A percentile compares a stretch with the other conserved stretches of the same genome.
phyloP scores from a whole-genome alignment of 2,797 vertebrate species.

The Crocidura indochinensis region DNA sequence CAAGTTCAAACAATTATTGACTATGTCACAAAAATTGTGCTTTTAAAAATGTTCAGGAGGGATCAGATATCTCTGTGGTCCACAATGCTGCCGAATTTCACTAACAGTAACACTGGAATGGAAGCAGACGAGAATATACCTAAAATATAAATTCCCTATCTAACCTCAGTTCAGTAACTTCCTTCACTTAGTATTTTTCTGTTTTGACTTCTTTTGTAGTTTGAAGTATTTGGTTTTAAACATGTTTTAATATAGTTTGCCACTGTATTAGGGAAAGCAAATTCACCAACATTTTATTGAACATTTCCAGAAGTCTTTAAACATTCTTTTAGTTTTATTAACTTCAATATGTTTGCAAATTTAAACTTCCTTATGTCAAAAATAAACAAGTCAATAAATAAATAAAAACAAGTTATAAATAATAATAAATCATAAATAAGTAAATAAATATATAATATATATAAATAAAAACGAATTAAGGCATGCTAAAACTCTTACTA shows the following conservation, averaged over 20 bases:
- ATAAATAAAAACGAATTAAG: background rate
- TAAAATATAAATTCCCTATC: background rate
- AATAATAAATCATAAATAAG: too few species aligned
- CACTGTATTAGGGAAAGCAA: background rate
- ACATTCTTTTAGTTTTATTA: constrained; percentile 14
- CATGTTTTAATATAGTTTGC: background rate
- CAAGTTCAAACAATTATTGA: constrained; percentile 50
- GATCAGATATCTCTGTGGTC: background rate
- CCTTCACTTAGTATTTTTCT: background rate
- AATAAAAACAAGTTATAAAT: too few species aligned
- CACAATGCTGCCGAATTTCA: background rate
- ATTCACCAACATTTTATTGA: background rate
- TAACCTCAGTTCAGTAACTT: background rate
- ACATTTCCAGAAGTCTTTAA: background rate
- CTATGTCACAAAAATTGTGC: background rate
- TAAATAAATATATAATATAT: too few species aligned
- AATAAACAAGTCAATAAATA: background rate
- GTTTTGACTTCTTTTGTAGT: background rate
- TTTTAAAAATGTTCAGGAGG: constrained; percentile 8
- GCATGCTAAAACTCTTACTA: background rate
- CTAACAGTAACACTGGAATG: background rate
- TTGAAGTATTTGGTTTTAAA: background rate
- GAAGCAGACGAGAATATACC: background rate
- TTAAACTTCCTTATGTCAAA: background rate
- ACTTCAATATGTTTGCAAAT: background rate